Percentiles rank a stretch among this genome's conserved stretches.
phyloP scores from a whole-genome alignment of 53 echinoderm and acorn worm species.

The Henricia sp. region DNA sequence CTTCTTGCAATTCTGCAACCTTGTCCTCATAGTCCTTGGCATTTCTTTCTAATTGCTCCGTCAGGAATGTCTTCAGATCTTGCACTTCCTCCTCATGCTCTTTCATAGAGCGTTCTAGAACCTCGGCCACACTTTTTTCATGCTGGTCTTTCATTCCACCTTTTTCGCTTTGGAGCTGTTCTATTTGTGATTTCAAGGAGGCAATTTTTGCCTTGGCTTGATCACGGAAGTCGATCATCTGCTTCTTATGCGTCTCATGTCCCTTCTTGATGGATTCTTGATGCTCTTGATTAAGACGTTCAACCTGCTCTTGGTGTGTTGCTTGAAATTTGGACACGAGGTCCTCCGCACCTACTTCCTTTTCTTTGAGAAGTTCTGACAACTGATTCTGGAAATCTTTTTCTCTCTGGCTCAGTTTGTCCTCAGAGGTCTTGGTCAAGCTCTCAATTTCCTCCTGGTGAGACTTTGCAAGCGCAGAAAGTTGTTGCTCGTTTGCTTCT shows the following conservation, averaged over 20 bases:
- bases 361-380: constrained; percentile 85
- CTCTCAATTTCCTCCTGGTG: constrained; percentile 74
- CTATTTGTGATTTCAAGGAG: constrained; percentile 70
- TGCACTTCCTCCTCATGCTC: constrained; percentile 21
- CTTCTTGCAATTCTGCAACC: constrained; percentile 27
- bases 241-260: constrained; percentile 69
- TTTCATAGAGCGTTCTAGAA: constrained; percentile 9
- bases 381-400: constrained; percentile 82
- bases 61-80: constrained; percentile 35
- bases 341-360: constrained; percentile 84
- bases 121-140: constrained; percentile 17
- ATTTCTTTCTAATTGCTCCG: constrained; percentile 22
- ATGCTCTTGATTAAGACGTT: constrained; percentile 73
- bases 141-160: constrained; percentile 62
- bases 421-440: constrained; percentile 52
- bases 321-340: constrained; percentile 80
- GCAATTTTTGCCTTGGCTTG: constrained; percentile 95
- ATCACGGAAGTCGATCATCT: constrained; percentile 88
- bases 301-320: constrained; percentile 81
- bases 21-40: neutral
- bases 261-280: constrained; percentile 70
- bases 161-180: constrained; percentile 63
- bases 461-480: constrained; percentile 37
- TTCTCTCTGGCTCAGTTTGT: constrained; percentile 76
- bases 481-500: constrained; percentile 62